Evolutionary conservation across 2,888 invertebrate genomes (phyloP).

Genomic region (Celastrina argiolus): DNA sequence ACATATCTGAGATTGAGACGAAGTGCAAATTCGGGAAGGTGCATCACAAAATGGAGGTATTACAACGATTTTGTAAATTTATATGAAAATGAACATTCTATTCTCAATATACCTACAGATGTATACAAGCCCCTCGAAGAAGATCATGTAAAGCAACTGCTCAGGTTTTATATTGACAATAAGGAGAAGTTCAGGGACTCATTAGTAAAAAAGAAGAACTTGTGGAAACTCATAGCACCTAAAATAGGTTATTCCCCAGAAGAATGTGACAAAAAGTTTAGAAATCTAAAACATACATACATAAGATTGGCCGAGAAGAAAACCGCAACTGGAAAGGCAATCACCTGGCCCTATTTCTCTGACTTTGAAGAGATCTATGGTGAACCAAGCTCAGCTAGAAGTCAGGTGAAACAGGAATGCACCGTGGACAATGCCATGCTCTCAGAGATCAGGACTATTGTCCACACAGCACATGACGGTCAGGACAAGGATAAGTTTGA

Average conservation of each 20-base stretch:
- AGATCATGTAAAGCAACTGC: constrained; percentile 57
- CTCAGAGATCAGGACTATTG: constrained; percentile 48
- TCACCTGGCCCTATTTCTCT: constrained; percentile 61
- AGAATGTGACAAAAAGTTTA: constrained; percentile 65
- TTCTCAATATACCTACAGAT: constrained; percentile 35
- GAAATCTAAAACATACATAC: constrained; percentile 68
- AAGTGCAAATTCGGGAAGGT: constrained; percentile 47
- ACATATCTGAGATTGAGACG: constrained; percentile 60
- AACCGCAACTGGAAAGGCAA: constrained; percentile 48
- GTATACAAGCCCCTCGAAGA: constrained; percentile 42
- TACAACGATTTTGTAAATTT: constrained; percentile 62
- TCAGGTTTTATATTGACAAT: constrained; percentile 59
- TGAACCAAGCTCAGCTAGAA: constrained; percentile 33
- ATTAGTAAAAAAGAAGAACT: constrained; percentile 53
- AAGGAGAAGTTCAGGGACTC: constrained; percentile 60
- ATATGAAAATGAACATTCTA: constrained; percentile 39
- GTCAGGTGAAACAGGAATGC: constrained; percentile 32
- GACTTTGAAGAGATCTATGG: constrained; percentile 64
- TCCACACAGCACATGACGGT: constrained; percentile 41
- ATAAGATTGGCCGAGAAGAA: constrained; percentile 55
- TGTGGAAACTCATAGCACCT: constrained; percentile 56
- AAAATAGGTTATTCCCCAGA: constrained; percentile 55
- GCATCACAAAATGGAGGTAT: constrained; percentile 61
- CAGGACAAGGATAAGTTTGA: constrained; percentile 54
- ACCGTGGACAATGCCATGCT: constrained; percentile 43